phyloP scores from a whole-genome alignment of 2,888 invertebrate genomes.

The Myopa tessellatipennis region DNA sequence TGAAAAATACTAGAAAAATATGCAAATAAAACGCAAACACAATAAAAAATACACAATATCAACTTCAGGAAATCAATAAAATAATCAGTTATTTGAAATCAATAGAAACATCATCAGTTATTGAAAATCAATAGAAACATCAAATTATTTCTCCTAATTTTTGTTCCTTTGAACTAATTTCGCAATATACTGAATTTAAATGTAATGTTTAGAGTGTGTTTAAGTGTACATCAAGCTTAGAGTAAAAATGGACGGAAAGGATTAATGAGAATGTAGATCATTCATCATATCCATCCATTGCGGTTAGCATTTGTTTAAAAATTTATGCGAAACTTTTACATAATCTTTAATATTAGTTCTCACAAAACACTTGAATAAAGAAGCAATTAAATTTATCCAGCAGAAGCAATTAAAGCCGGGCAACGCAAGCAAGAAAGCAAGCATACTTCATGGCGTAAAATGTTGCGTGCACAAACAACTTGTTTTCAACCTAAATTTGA shows the following conservation, averaged over 20 bases:
- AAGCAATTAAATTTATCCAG: neutral
- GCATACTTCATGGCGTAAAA: constrained; percentile 20
- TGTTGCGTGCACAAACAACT: constrained; percentile 26
- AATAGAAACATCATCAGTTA: too few species aligned
- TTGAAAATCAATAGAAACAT: too few species aligned
- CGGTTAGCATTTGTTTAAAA: neutral
- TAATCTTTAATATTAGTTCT: neutral
- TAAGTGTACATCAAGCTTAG: neutral
- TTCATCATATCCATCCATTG: neutral
- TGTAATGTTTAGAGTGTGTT: too few species aligned
- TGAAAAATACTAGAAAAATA: too few species aligned
- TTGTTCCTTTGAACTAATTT: too few species aligned
- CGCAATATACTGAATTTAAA: too few species aligned
- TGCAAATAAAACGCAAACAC: too few species aligned
- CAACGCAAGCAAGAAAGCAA: neutral
- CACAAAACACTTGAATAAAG: neutral
- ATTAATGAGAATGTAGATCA: neutral
- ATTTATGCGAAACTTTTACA: neutral
- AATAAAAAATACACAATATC: too few species aligned
- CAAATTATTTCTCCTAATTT: too few species aligned
- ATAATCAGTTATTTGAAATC: too few species aligned
- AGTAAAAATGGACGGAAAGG: neutral
- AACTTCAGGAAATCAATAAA: too few species aligned
- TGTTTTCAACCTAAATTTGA: constrained; percentile 16
- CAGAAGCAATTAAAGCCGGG: neutral